phyloP scores from a whole-genome alignment of 2,888 invertebrate species.

The Teleiodes luculella region DNA sequence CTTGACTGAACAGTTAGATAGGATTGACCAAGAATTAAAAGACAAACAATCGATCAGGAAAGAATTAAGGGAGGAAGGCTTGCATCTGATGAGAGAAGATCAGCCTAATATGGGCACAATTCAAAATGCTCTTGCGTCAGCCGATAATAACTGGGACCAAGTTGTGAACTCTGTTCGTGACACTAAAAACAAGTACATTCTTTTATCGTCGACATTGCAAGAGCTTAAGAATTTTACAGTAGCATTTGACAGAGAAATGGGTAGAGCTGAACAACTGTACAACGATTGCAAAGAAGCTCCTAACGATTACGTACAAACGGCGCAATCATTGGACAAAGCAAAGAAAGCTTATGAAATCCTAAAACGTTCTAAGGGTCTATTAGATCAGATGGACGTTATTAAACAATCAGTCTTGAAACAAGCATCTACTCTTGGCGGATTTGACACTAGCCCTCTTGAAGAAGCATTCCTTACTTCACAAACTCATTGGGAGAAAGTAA shows the following conservation, averaged over 20 bases:
- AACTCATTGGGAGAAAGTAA: conserved; percentile 83
- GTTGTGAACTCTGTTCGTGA: conserved; percentile 85
- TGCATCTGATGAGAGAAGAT: conserved; percentile 89
- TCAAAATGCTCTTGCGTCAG: conserved; percentile 86
- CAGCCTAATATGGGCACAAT: conserved; percentile 87
- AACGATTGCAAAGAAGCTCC: conserved; percentile 82
- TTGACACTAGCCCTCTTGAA: conserved; percentile 79
- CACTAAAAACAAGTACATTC: conserved; percentile 85
- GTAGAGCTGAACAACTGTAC: conserved; percentile 82
- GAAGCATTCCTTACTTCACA: conserved; percentile 81
- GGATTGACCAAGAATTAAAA: conserved; percentile 76
- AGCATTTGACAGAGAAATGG: conserved; percentile 83
- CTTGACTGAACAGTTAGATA: conserved; percentile 72
- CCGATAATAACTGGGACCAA: conserved; percentile 90
- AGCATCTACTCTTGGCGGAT: conserved; percentile 82
- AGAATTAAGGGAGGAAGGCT: conserved; percentile 87
- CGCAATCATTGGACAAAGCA: conserved; percentile 84
- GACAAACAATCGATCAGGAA: conserved; percentile 82
- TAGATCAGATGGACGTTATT: conserved; percentile 89
- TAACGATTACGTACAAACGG: conserved; percentile 85
- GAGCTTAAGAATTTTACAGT: conserved; percentile 86
- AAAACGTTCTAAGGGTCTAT: conserved; percentile 84
- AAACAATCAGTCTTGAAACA: conserved; percentile 85
- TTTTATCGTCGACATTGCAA: conserved; percentile 85
- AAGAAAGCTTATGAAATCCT: conserved; percentile 86